phyloP scores from a whole-genome alignment of 1,140 invertebrate species.

The Centruroides sculpturatus region DNA sequence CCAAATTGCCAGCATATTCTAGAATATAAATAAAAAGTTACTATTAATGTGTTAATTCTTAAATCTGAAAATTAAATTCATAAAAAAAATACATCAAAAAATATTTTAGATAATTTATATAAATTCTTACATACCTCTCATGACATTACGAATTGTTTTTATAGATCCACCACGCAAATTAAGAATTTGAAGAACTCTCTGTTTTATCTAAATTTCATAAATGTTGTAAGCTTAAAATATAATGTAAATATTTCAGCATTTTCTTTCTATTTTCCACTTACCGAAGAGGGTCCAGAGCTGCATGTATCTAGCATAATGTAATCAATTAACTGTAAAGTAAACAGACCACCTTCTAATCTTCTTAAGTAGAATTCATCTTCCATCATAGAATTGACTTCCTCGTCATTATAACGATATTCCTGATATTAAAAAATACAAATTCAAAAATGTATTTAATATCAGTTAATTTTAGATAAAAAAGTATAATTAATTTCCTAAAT shows the following conservation, averaged over 20 bases:
- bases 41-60: no score
- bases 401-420: constrained; percentile 19
- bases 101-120: not conserved
- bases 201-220: constrained; percentile 40
- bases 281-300: constrained; percentile 42
- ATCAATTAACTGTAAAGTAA: constrained; percentile 89
- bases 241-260: not conserved
- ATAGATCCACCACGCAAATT: constrained; percentile 76
- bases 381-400: constrained; percentile 38
- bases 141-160: constrained; percentile 86
- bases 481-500: not conserved
- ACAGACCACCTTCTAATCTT: constrained; percentile 79
- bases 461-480: no score
- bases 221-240: not conserved
- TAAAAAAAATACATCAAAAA: constrained; percentile 21
- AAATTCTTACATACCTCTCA: constrained; percentile 52
- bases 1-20: constrained; percentile 92
- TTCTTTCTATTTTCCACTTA: constrained; percentile 27
- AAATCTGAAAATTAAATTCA: no score
- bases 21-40: no score
- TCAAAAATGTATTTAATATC: no score
- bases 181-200: constrained; percentile 73
- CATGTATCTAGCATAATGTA: constrained; percentile 90
- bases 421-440: no score
- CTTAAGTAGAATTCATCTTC: constrained; percentile 77